These are phyloP conservation scores for Mustelus asterias DNA, from an alignment of 2,113 vertebrate genomes.

Conservation along the genomic window DNA sequence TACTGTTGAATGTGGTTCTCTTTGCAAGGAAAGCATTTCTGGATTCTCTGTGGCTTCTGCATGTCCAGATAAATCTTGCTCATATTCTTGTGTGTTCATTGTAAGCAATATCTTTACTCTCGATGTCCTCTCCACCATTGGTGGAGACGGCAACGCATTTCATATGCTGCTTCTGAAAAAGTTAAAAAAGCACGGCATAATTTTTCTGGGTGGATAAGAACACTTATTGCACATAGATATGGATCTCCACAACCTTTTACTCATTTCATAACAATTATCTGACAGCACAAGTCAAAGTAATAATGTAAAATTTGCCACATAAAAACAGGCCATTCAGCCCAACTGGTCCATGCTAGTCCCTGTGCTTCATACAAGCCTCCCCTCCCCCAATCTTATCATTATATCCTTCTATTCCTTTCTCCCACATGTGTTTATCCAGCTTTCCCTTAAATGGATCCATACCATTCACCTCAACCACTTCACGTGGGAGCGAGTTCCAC, in stretches of 20 bases:
- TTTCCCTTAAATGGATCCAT: neutral
- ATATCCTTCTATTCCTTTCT: neutral
- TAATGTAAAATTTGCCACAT: neutral
- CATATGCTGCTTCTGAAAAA: neutral
- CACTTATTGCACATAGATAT: neutral
- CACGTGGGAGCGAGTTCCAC: neutral
- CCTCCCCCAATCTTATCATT: neutral
- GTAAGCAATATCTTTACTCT: neutral
- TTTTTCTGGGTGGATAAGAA: neutral
- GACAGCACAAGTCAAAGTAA: neutral
- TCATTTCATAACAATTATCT: neutral
- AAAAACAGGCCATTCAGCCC: neutral
- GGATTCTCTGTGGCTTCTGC: neutral
- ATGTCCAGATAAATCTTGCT: neutral
- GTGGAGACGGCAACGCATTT: no score
- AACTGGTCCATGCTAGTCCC: neutral
- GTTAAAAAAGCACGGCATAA: neutral
- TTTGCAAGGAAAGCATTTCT: neutral
- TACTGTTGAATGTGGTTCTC: neutral
- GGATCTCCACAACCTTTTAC: neutral
- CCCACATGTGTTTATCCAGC: neutral
- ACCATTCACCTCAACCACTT: neutral
- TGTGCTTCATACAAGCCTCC: neutral
- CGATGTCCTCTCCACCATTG: neutral
- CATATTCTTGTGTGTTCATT: neutral